Percentiles rank a stretch among this genome's conserved stretches.
Evolutionary conservation across 2,113 vertebrate species (phyloP).

Genomic region (Agapornis roseicollis): DNA sequence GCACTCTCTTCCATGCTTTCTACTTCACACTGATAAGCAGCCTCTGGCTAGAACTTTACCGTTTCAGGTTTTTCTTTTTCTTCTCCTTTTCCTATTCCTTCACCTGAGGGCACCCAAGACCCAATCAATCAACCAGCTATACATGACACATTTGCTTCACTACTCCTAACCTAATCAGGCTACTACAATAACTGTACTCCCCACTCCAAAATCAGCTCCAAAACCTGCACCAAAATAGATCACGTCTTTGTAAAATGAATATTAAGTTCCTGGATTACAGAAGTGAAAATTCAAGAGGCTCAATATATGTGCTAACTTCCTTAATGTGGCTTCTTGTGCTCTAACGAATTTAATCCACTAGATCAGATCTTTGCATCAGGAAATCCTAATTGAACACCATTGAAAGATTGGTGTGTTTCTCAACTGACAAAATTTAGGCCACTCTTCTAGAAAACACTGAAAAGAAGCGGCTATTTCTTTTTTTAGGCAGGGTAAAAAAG

Average conservation of each 20-base stretch:
- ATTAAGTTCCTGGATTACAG: not conserved
- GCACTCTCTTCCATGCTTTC: not conserved
- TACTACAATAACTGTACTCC: not conserved
- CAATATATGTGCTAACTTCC: not conserved
- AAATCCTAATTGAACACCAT: not conserved
- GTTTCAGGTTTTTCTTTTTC: not conserved
- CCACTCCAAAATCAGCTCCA: not conserved
- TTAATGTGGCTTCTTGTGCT: not conserved
- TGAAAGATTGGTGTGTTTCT: not conserved
- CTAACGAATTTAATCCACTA: not conserved
- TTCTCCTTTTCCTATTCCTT: not conserved
- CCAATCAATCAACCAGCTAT: not conserved
- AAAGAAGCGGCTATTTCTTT: not conserved
- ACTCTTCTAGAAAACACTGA: not conserved
- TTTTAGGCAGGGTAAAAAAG: not conserved
- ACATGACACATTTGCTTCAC: not conserved
- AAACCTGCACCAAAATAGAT: not conserved
- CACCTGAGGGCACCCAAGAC: not conserved
- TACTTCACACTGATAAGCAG: not conserved
- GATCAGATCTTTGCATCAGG: not conserved
- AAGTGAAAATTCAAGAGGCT: not conserved
- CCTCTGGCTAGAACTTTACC: not conserved
- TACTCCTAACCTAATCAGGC: not conserved
- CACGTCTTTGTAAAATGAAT: accelerated
- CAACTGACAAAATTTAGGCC: not conserved